These are phyloP conservation scores for Helicoverpa armigera DNA, from an alignment of 1,140 invertebrate genomes.

Conservation along the genomic window DNA sequence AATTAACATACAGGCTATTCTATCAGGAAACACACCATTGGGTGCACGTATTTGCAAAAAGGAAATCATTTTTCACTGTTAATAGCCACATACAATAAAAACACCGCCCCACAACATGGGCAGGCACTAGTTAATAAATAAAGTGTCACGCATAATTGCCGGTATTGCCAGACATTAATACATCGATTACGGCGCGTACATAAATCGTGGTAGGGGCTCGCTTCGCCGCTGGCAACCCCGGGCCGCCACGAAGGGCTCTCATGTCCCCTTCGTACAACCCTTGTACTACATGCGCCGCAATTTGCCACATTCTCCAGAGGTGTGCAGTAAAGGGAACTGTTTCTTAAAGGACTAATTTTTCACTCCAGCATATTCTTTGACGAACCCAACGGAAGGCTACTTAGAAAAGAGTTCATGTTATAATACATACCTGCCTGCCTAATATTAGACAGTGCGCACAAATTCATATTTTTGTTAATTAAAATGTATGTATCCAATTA, in stretches of 20 bases:
- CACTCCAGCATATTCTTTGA: conserved; percentile 61
- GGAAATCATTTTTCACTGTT: background rate
- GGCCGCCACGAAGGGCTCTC: conserved; percentile 53
- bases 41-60: background rate
- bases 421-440: background rate
- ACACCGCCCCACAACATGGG: background rate
- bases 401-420: background rate
- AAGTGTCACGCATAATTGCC: conserved; percentile 40
- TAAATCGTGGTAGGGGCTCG: conserved; percentile 37
- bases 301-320: conserved; percentile 62
- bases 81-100: conserved; percentile 20
- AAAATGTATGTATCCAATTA: background rate
- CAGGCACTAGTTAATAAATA: conserved; percentile 39
- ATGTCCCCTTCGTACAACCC: conserved; percentile 50
- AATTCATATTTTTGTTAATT: background rate
- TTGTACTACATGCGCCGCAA: conserved; percentile 59
- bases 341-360: conserved; percentile 71
- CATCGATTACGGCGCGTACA: conserved; percentile 40
- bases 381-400: conserved; percentile 19
- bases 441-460: background rate
- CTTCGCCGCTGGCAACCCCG: conserved; percentile 23
- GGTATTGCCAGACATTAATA: conserved; percentile 32
- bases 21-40: too few relatives aligned
- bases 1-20: too few relatives aligned
- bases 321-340: conserved; percentile 55